Evolutionary conservation across 2,888 invertebrate species (phyloP).

Genomic region (Chrysolina haemoptera): DNA sequence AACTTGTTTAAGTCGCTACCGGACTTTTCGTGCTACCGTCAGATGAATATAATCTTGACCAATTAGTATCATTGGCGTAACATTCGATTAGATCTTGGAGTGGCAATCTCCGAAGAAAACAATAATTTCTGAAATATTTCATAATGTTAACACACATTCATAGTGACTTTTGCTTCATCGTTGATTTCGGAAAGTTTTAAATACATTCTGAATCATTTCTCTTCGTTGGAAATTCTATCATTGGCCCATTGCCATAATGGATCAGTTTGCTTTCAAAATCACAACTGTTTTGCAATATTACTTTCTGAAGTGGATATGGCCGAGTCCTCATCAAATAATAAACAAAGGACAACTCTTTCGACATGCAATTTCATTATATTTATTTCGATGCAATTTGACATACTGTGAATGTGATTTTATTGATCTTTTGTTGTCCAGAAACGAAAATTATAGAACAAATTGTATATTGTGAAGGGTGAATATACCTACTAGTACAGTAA

Average conservation of each 20-base stretch:
- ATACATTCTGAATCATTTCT: slow-evolving; percentile 27
- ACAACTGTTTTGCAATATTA: background rate
- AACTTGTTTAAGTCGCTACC: slow-evolving; percentile 32
- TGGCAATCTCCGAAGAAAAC: slow-evolving; percentile 27
- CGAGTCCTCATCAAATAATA: background rate
- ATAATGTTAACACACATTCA: slow-evolving; percentile 24
- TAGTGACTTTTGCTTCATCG: slow-evolving; percentile 17
- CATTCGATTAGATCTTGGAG: slow-evolving; percentile 28
- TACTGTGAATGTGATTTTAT: no score
- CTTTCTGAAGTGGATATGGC: background rate
- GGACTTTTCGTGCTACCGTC: slow-evolving; percentile 30
- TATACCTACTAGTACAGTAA: no score
- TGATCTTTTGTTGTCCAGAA: no score
- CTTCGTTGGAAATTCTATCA: slow-evolving; percentile 11
- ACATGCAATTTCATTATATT: no score
- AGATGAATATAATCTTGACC: no score
- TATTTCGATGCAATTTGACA: no score
- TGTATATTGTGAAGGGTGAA: no score
- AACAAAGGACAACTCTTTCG: no score
- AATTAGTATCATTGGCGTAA: no score
- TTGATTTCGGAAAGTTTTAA: slow-evolving; percentile 27
- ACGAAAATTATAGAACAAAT: no score
- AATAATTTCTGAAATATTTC: slow-evolving; percentile 23
- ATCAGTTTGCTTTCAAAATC: no score
- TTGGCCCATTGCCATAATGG: no score